Evolutionary conservation across 2,888 invertebrate species (phyloP), one percentile per base, ranked within the genome.

Genomic region (Epinotia ramella): DNA sequence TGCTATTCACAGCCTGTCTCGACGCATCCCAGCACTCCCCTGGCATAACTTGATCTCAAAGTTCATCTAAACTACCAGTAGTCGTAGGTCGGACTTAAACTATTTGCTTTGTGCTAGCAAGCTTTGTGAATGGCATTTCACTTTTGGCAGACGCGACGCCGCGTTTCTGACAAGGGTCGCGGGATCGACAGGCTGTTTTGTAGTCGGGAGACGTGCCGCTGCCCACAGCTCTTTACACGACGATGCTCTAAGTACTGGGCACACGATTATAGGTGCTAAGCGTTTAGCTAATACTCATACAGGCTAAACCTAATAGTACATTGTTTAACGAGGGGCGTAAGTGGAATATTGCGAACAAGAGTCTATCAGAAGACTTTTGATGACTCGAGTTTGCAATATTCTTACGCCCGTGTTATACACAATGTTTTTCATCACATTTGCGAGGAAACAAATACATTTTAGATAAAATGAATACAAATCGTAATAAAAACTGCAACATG

Each of bases 131-230:
- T n/a, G 53, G 53, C 53, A 53, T 40, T 40, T 40, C 40, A 40
- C 40, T 40, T 40, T 40, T 40, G 40, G 40, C n/a, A 56, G 74
- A 6, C 53, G 33, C 73, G 74, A 6, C 53, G 33, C 73, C 65
- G 78, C 78, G 77, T 73, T 78, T 77, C 71, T 83, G 83, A 82
- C 80, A 78, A 79, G 82, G 82, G 82, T 81, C 77, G 56, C 60
- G 69, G 63, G 76, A 76, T 77, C 67, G 77, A 78, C 77, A 73
- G 71, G 64, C 79, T 81, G 77, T 80, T 82, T 83, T 80, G 82
- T 83, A 82, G 83, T 83, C 83, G 77, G 77, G 73, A 67, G 73
- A 71, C 68, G 80, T 75, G 59, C 64, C 44, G 67, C 56, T 77
- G 81, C 78, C 80, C 78, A 77, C 74, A 75, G 79, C 81, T 77